Conservation (phyloP, 2,797 vertebrate genomes). For the Hozukius guyotensis region DNA sequence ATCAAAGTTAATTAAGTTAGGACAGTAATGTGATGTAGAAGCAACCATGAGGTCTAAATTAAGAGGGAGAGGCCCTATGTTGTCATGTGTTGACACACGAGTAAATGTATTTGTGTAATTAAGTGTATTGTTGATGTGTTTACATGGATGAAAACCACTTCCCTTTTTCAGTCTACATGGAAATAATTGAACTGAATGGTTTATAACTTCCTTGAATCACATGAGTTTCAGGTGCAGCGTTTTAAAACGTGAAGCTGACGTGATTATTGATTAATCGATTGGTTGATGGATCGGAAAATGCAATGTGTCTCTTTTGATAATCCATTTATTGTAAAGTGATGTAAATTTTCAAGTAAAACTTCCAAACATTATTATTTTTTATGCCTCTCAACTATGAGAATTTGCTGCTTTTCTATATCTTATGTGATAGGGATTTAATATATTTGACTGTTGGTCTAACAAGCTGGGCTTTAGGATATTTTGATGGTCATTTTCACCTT, state of each 20-base stretch:
- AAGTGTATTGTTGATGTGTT: no score
- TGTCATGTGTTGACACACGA: not conserved
- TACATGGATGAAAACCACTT: no score
- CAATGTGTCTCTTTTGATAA: not conserved
- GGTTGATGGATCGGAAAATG: not conserved
- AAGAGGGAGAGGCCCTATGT: not conserved
- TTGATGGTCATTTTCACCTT: not conserved
- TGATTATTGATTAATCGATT: not conserved
- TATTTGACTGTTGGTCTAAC: not conserved
- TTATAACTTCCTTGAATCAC: not conserved
- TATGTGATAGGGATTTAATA: not conserved
- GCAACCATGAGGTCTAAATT: constrained; percentile 21
- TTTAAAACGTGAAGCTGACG: not conserved
- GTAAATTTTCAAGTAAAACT: not conserved
- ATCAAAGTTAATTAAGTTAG: constrained; percentile 6
- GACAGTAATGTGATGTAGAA: constrained; percentile 1
- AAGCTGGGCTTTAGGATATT: not conserved
- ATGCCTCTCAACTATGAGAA: not conserved
- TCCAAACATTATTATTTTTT: not conserved
- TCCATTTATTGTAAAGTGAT: not conserved
- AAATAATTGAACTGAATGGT: not conserved
- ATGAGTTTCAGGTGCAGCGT: not conserved
- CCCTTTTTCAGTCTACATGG: not conserved
- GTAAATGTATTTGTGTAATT: no score
- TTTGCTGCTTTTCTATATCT: not conserved